Percentiles rank a stretch among this genome's conserved stretches.
These are phyloP conservation scores for Tineola bisselliella DNA, from an alignment of 2,888 invertebrate species.

Conservation along the genomic window DNA sequence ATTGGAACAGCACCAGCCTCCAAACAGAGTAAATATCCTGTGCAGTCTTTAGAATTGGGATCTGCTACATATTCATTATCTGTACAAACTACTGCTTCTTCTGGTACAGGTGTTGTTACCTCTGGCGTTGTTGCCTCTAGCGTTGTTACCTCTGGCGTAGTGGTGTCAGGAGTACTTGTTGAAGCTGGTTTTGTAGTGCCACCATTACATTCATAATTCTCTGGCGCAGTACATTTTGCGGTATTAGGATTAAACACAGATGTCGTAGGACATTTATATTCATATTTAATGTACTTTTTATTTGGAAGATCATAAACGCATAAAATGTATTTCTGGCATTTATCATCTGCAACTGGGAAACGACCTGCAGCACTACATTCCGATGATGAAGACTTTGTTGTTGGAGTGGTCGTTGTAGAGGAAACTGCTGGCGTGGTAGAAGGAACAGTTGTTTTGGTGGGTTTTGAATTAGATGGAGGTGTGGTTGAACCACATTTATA, in stretches of 20 bases:
- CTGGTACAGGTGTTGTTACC: background rate
- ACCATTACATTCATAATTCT: background rate
- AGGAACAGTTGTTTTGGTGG: conserved; percentile 30
- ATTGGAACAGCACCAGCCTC: background rate
- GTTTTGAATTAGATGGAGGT: conserved; percentile 12
- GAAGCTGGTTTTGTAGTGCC: background rate
- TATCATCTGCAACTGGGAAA: conserved; percentile 42
- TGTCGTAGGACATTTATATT: conserved; percentile 48
- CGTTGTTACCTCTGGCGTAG: background rate
- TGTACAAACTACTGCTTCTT: conserved; percentile 16
- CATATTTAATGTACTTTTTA: conserved; percentile 33
- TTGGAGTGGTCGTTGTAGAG: conserved; percentile 6
- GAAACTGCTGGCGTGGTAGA: conserved; percentile 33
- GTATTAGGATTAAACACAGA: conserved; percentile 46
- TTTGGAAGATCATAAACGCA: conserved; percentile 33
- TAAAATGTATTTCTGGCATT: conserved; percentile 46
- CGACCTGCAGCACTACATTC: conserved; percentile 45
- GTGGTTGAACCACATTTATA: conserved; percentile 32
- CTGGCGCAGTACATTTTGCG: conserved; percentile 33
- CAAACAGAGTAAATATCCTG: background rate
- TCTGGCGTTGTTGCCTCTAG: background rate
- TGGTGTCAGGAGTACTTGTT: background rate
- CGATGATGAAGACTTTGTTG: conserved; percentile 44
- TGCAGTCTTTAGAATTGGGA: conserved; percentile 9
- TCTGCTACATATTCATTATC: conserved; percentile 16